A percentile compares a stretch with the other conserved stretches of the same genome.
phyloP scores from a whole-genome alignment of 2,888 invertebrate genomes.

The Macropis europaea region DNA sequence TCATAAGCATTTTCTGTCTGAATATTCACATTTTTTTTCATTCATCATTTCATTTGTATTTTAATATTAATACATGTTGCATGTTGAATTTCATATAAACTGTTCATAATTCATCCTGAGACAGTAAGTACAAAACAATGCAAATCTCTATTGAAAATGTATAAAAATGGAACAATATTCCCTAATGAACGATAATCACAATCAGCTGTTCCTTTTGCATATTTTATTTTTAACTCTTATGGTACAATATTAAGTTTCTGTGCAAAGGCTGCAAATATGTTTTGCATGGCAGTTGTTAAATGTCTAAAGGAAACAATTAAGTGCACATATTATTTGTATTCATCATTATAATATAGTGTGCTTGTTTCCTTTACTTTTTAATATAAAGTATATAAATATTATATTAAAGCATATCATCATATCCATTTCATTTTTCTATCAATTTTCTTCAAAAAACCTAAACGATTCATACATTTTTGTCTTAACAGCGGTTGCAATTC shows the following conservation, averaged over 20 bases:
- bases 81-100: constrained; percentile 1
- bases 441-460: constrained; percentile 23
- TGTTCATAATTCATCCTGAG: neutral
- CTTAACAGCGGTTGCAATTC: constrained; percentile 80
- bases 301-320: constrained; percentile 2
- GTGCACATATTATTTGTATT: neutral
- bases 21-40: neutral
- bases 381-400: constrained; percentile 7
- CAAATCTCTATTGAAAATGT: neutral
- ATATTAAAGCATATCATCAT: neutral
- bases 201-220: neutral
- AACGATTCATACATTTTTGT: constrained; percentile 51
- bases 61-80: constrained; percentile 1
- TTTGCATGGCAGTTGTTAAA: constrained; percentile 46
- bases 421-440: neutral
- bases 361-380: constrained; percentile 5
- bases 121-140: constrained; percentile 15
- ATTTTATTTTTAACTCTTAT: neutral
- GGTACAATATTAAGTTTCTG: constrained; percentile 1
- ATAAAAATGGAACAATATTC: neutral
- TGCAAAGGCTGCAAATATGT: constrained; percentile 6
- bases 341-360: neutral
- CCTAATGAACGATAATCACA: neutral
- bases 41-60: neutral
- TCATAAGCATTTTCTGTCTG: neutral